Base-by-base conservation (phyloP, 2,888 invertebrate genomes). In the Metacarcinus magister region DNA sequence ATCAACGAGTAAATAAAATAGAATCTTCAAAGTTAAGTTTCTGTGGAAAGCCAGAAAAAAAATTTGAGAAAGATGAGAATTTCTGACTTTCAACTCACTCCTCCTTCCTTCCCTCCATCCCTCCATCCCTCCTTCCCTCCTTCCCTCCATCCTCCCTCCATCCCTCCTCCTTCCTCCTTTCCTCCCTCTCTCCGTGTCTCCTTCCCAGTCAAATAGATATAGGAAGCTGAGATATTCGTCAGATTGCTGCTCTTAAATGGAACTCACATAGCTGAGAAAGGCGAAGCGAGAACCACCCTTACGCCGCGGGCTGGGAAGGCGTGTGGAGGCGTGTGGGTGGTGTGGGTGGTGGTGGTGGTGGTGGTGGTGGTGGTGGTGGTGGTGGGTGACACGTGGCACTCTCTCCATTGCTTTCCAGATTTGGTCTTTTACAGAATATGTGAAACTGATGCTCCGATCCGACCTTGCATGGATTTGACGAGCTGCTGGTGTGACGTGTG, bases 191-290 rank as follows among this genome's bases (percentile, higher is more conserved):
- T 48, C 13, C 92, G 90, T 46, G 44, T 90, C 90, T 89, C 54
- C 46, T 87, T 89, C 89, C 60, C 95, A 60, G 60, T 91, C 90
- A 90, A 43, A 95, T 89, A 95, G 60, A 91, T 91, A 95, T 95
- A 95, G 95, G 95, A 91, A 91, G 67, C 67, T 39, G 89, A 95
- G 95, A 95, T 95, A 95, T 95, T 54, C 87, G 67, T 95, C 95
- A 95, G 95, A 95, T 95, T 95, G 95, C 91, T 95, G 95, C 43
- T 54, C 90, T 89, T 90, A 90, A 90, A 95, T 89, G 89, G 94
- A 89, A 32, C 32, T 48, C 44, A 89, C 75, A 94, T 32, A 75
- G 94, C 75, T 23, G 44, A 2, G 44, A 19, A 2, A 46, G 16
- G 54, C 16, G 39, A 60, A 39, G 44, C 46, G 94, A 94, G 44